Conservation (phyloP, 2,888 invertebrate species). For the Petrolisthes cinctipes region DNA sequence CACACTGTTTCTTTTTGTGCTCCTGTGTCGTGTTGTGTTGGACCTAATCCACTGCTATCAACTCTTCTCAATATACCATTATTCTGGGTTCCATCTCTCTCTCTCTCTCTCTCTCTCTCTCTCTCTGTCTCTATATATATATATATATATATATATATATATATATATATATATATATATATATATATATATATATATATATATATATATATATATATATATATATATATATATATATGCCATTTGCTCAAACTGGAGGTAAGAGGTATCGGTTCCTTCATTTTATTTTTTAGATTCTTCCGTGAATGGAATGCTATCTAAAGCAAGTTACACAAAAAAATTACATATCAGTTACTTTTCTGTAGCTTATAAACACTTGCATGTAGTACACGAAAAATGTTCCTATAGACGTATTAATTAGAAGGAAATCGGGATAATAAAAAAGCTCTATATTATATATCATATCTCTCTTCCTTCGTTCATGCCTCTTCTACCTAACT, state of each 20-base stretch:
- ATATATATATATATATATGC: not conserved
- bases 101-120: constrained; percentile 3
- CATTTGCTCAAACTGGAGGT: not conserved
- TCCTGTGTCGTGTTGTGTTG: not conserved
- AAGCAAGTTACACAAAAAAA: too few species aligned
- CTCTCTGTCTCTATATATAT: not conserved
- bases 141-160: not conserved
- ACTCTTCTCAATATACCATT: not conserved
- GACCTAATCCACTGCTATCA: not conserved
- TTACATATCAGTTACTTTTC: too few species aligned
- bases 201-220: not conserved
- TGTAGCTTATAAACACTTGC: too few species aligned
- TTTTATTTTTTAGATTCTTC: too few species aligned
- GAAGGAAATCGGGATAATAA: too few species aligned
- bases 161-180: not conserved
- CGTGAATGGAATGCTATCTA: too few species aligned
- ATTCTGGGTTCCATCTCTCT: not conserved
- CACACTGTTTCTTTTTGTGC: too few species aligned
- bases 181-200: not conserved
- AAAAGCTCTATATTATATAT: not conserved
- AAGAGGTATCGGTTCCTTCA: not conserved
- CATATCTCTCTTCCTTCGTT: not conserved
- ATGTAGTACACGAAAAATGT: too few species aligned
- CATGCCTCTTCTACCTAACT: not conserved
- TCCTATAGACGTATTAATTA: too few species aligned